Evolutionary conservation across 1,140 invertebrate species (phyloP), one percentile per base, ranked within the genome.

Genomic region (Tachypleus tridentatus): DNA sequence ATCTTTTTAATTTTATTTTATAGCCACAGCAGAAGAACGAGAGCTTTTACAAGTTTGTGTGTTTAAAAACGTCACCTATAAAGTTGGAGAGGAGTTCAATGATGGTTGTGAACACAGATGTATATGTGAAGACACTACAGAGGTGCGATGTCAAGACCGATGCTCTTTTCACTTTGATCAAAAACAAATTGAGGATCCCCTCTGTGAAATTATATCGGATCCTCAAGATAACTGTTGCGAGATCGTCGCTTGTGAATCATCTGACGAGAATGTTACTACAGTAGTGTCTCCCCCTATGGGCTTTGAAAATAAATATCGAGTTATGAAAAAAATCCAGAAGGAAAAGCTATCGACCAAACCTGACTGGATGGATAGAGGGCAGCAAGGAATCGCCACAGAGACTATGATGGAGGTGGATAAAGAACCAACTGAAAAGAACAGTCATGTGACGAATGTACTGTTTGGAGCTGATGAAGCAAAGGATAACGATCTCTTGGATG

Each of bases 171-270:
- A 47, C 62, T 49, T 49, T 5, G 56, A 9, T 5, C 8, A 29
- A 10, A 51, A 64, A 52, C 49, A 10, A 48, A 9, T 57, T 49
- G 29, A 64, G 49, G 57, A 67, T 49, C 61, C 65, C 49, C 51
- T 60, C 9, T 73, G 72, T 64, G 51, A 70, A 47, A 65, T 70
- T 51, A 52, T 69, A 5, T 62, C 64, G 8, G 72, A 73, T 66
- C 83, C 86, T 4, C 83, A 84, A 11, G 89, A 93, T 73, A 74
- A 84, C 2, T 93, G 91, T 73, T 93, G 91, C 71, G 87, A 86
- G 61, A 82, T 88, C 66, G 84, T 89, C 62, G 78, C 89, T 0
- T 92, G 89, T 72, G 88, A 91, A 70, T 87, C 89, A 3, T 87
- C 86, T 3, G 53, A 7, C 53, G 53, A 54, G n/a, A 7, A 54